These are phyloP conservation scores for Telenomus remus DNA, from an alignment of 1,140 invertebrate species.

Conservation along the genomic window DNA sequence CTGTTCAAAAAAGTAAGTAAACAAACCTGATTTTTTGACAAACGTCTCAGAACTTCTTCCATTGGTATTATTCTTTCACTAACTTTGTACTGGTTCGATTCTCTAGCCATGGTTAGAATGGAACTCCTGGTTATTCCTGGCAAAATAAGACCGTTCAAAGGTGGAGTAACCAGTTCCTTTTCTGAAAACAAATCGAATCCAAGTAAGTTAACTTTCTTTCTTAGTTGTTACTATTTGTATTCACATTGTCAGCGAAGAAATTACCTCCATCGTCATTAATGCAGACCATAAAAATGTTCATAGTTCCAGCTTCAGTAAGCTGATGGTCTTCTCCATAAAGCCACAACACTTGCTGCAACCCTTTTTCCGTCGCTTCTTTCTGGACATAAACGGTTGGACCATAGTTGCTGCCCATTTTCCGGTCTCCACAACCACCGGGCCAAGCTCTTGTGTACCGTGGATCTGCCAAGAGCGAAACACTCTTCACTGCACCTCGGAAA, in stretches of 20 bases:
- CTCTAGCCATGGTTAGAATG: constrained; percentile 85
- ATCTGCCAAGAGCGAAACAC: constrained; percentile 84
- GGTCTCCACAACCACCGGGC: constrained; percentile 95
- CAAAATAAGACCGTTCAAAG: constrained; percentile 91
- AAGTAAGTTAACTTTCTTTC: no score
- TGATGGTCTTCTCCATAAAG: constrained; percentile 95
- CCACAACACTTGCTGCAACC: constrained; percentile 98
- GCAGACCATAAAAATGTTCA: constrained; percentile 97
- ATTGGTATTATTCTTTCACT: constrained; percentile 91
- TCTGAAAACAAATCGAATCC: constrained; percentile 80
- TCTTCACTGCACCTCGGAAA: constrained; percentile 79
- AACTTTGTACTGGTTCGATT: constrained; percentile 93
- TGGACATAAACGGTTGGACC: constrained; percentile 90
- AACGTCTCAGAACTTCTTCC: constrained; percentile 84
- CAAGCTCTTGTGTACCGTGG: constrained; percentile 90
- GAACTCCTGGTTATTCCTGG: constrained; percentile 95
- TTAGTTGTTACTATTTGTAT: no score
- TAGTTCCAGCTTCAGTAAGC: constrained; percentile 98
- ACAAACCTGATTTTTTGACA: constrained; percentile 89
- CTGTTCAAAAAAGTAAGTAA: neutral
- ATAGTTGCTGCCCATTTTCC: constrained; percentile 97
- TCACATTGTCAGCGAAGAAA: no score
- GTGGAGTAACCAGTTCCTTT: constrained; percentile 94
- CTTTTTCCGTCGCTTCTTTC: constrained; percentile 84
- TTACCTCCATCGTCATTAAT: constrained; percentile 93